A percentile compares a stretch with the other conserved stretches of the same genome.
These are phyloP conservation scores for Andrena fulva DNA, from an alignment of 2,888 invertebrate species.

Conservation along the genomic window DNA sequence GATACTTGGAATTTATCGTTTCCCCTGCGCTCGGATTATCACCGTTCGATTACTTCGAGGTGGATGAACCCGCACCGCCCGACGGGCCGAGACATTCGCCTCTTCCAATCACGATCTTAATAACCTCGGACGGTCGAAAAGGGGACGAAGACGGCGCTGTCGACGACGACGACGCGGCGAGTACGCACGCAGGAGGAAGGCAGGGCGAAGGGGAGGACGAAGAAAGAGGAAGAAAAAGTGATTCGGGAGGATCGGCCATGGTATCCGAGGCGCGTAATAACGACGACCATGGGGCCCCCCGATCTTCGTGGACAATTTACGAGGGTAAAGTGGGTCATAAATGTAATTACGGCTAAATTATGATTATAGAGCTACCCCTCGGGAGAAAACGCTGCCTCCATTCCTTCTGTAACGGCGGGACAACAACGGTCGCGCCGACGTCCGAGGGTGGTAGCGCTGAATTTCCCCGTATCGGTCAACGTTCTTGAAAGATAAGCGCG, in stretches of 20 bases:
- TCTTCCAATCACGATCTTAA: slow-evolving; percentile 80
- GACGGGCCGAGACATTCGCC: slow-evolving; percentile 60
- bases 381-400: slow-evolving; percentile 27
- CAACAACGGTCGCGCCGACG: slow-evolving; percentile 10
- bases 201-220: slow-evolving; percentile 50
- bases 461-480: slow-evolving; percentile 5
- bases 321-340: slow-evolving; percentile 83
- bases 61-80: slow-evolving; percentile 66
- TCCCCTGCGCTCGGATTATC: slow-evolving; percentile 68
- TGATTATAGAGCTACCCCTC: slow-evolving; percentile 81
- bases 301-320: slow-evolving; percentile 82
- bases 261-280: slow-evolving; percentile 76
- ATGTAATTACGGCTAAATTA: slow-evolving; percentile 83
- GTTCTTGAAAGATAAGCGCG: background rate
- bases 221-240: slow-evolving; percentile 62
- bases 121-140: slow-evolving; percentile 73
- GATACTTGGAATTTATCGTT: slow-evolving; percentile 68
- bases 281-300: slow-evolving; percentile 67
- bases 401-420: slow-evolving; percentile 33
- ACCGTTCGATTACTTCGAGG: slow-evolving; percentile 68
- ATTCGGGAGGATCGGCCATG: slow-evolving; percentile 69
- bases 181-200: slow-evolving; percentile 52
- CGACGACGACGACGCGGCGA: slow-evolving; percentile 52
- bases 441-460: slow-evolving; percentile 19
- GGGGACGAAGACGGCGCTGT: slow-evolving; percentile 55